These are phyloP conservation scores for Heloderma charlesbogerti DNA, from an alignment of 2,113 vertebrate species.

Conservation along the genomic window DNA sequence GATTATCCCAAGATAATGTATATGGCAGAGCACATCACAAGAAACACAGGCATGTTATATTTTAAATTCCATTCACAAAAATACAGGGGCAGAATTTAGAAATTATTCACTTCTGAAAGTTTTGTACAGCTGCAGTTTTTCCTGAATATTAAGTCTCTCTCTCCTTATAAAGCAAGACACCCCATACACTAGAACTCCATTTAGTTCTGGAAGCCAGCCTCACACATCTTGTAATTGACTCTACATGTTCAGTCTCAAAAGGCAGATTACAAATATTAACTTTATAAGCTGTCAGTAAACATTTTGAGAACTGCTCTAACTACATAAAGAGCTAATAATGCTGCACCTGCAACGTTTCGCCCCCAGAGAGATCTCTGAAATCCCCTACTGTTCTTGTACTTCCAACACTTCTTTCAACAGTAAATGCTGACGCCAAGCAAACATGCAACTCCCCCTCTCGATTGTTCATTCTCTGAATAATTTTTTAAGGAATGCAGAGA, in stretches of 20 bases:
- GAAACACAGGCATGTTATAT: background rate
- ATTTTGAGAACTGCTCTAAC: background rate
- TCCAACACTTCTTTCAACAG: background rate
- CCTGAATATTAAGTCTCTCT: background rate
- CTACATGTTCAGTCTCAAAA: background rate
- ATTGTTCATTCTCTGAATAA: slow-evolving; percentile 12
- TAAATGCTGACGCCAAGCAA: slow-evolving; percentile 33
- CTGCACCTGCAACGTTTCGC: slow-evolving; percentile 6
- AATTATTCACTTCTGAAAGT: background rate
- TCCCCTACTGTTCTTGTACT: slow-evolving; percentile 8
- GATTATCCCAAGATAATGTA: background rate
- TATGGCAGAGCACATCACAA: background rate
- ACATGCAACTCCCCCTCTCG: background rate
- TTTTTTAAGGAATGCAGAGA: background rate
- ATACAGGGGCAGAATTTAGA: background rate
- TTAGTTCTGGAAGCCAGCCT: background rate
- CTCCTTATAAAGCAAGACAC: background rate
- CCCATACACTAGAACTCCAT: background rate
- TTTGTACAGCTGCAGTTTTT: background rate
- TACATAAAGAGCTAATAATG: background rate
- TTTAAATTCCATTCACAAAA: background rate
- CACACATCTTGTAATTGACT: background rate
- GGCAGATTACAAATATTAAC: background rate
- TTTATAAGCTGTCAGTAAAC: background rate
- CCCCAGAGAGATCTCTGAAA: background rate